Base-by-base conservation (phyloP, 2,113 vertebrate genomes). In the Pelobates fuscus region DNA sequence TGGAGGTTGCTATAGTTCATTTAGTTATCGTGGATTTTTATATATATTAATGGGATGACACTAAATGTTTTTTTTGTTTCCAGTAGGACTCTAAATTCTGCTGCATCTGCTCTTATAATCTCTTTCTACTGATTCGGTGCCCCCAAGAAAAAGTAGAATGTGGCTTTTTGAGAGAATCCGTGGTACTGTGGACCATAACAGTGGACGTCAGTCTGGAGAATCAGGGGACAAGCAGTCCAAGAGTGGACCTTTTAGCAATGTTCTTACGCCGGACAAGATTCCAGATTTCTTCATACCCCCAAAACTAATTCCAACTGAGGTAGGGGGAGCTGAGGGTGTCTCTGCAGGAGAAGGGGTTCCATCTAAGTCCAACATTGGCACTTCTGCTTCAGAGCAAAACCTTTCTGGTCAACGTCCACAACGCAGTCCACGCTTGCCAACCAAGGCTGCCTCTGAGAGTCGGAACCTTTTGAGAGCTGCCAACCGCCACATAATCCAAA, bases 251-350 rank as follows among this genome's bases (percentile, higher is more conserved):
- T 95, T 95, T 87, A 95, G 95, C 87, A 99, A 99, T 6, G 96
- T 99, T 72, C 94, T 99, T 82, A 98, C 97, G 1, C 97, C 96
- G 0, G 97, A 98, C 85, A 98, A 98, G 81, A 99, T 98, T 84
- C 97, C 97, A 0, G 96, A 98, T 82, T 98, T 99, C 77, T 99
- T 98, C 81, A 99, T 98, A 77, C 97, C 97, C 0, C 97, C 96
- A 1, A 98, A 96, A 82, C 89, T 99, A 27, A 88, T 81, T 0
- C 90, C 95, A 0, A 64, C 92, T 0, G 96, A 98, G 72, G 86
- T 82, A 0, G 94, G 96, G 15, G 78, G 82, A 0, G 78, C 81
- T 0, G 90, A 90, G 0, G 67, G 78, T 7, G 62, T 26, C 15
- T 82, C 75, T 0, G 43, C 62, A 27, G 82, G 82, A 0, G 43